Evolutionary conservation across 2,888 invertebrate genomes (phyloP).

Genomic region (Athalia rosae): DNA sequence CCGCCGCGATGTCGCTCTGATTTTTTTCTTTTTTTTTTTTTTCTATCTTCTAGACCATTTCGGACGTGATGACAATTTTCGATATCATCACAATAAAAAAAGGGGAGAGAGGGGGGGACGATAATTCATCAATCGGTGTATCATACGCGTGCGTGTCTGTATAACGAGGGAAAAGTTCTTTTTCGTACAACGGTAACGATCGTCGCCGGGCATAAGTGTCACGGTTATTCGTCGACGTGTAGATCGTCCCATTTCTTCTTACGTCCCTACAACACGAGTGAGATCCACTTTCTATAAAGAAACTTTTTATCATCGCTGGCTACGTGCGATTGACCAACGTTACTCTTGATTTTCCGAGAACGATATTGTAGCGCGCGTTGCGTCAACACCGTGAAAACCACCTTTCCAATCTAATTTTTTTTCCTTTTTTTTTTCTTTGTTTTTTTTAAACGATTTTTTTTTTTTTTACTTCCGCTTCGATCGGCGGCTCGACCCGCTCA

Average conservation of each 20-base stretch:
- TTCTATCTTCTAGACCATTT: not conserved
- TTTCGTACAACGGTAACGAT: not conserved
- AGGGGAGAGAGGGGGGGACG: not conserved
- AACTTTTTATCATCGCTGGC: not conserved
- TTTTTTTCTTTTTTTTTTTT: not conserved
- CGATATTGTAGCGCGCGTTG: too few relatives aligned
- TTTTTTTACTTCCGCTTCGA: too few relatives aligned
- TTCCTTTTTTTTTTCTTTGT: too few relatives aligned
- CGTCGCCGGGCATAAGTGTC: slow-evolving; percentile 53
- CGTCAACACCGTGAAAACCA: too few relatives aligned
- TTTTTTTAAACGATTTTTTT: too few relatives aligned
- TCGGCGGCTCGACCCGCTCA: too few relatives aligned
- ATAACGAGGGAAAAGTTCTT: not conserved
- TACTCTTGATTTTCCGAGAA: too few relatives aligned
- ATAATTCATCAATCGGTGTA: slow-evolving; percentile 14
- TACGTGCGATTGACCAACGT: too few relatives aligned
- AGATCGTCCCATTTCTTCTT: slow-evolving; percentile 43
- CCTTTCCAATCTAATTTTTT: too few relatives aligned
- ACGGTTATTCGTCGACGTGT: slow-evolving; percentile 55
- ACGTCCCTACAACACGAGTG: not conserved
- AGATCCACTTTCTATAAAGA: not conserved
- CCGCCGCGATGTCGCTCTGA: too few relatives aligned
- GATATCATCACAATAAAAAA: not conserved
- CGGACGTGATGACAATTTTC: not conserved
- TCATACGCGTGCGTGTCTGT: slow-evolving; percentile 1